These are phyloP conservation scores for Oenanthe oenanthe DNA, from an alignment of 2,113 vertebrate genomes.

Conservation along the genomic window DNA sequence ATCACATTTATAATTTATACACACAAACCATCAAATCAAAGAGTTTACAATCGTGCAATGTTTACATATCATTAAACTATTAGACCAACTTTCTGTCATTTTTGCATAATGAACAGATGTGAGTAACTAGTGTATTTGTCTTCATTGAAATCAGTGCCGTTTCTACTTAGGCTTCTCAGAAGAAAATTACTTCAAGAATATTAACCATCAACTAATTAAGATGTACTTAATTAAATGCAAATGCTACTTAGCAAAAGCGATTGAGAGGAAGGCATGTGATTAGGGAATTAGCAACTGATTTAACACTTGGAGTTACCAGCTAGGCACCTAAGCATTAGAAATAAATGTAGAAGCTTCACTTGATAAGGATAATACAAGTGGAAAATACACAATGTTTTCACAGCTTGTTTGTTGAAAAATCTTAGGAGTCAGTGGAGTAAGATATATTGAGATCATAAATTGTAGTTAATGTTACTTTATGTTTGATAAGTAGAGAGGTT, in stretches of 20 bases:
- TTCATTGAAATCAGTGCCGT: constrained; percentile 26
- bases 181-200: constrained; percentile 60
- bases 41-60: neutral
- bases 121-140: constrained; percentile 36
- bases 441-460: neutral
- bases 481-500: neutral
- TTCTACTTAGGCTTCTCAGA: constrained; percentile 51
- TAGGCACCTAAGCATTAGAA: neutral
- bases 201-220: constrained; percentile 66
- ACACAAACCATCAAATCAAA: neutral
- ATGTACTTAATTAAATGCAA: constrained; percentile 67
- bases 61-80: constrained; percentile 34
- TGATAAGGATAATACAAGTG: neutral
- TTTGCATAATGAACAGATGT: constrained; percentile 44
- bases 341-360: neutral
- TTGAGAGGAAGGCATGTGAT: constrained; percentile 46
- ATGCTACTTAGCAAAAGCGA: constrained; percentile 45
- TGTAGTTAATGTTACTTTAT: neutral
- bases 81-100: neutral
- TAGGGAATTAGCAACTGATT: constrained; percentile 52
- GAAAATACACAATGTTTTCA: neutral
- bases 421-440: neutral
- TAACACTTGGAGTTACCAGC: neutral
- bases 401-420: neutral
- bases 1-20: neutral